Conservation (phyloP, 2,113 vertebrate genomes). For the Spermophilus dauricus region DNA sequence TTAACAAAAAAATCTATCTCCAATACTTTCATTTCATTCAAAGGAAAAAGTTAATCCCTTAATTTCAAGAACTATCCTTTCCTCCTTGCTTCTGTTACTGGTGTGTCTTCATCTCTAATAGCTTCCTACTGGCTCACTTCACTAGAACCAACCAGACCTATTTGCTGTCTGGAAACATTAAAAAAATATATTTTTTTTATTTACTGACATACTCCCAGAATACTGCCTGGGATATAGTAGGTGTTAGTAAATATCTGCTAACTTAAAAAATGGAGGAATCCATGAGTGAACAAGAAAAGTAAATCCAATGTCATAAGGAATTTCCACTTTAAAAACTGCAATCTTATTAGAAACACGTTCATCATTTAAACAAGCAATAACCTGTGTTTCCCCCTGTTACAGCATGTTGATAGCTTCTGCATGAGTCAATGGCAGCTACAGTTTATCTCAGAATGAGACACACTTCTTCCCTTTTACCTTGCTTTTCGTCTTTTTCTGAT, state of each 20-base stretch:
- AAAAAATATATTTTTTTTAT: not conserved
- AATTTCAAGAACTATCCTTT: not conserved
- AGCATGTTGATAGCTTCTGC: not conserved
- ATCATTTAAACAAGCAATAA: not conserved
- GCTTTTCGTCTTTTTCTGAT: not conserved
- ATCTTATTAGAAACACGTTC: constrained; percentile 20
- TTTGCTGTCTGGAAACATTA: not conserved
- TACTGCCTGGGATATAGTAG: not conserved
- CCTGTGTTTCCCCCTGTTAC: not conserved
- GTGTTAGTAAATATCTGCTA: not conserved
- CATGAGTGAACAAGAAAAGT: not conserved
- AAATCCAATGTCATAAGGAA: not conserved
- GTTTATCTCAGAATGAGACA: constrained; percentile 42
- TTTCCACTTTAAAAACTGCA: not conserved
- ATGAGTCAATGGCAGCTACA: not conserved
- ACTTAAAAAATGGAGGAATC: not conserved
- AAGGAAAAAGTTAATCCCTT: not conserved
- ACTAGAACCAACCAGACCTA: not conserved
- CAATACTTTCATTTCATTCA: not conserved
- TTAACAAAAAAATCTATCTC: not conserved
- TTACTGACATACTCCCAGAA: not conserved
- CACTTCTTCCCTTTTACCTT: not conserved
- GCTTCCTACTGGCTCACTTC: not conserved
- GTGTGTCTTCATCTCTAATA: not conserved
- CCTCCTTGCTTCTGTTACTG: not conserved